Percentiles rank a stretch among this genome's conserved stretches.
Evolutionary conservation across 2,888 invertebrate species (phyloP).

Genomic region (Acronicta leporina): DNA sequence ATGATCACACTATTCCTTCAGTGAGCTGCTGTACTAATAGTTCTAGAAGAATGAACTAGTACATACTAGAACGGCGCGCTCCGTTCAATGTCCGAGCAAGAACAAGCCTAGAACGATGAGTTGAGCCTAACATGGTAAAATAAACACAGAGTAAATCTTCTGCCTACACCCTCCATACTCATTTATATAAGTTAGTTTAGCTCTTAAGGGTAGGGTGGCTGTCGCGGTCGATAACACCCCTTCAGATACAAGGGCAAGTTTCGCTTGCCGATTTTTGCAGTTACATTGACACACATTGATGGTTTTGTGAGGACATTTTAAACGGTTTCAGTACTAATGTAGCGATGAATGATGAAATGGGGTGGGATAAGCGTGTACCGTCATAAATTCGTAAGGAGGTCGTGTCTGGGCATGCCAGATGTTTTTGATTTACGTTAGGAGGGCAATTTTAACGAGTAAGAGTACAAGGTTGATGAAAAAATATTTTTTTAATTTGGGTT

Average conservation of each 20-base stretch:
- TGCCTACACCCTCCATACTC: constrained; percentile 31
- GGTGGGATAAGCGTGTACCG: constrained; percentile 20
- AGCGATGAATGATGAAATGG: constrained; percentile 37
- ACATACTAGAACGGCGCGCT: too few relatives aligned
- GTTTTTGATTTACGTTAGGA: constrained; percentile 33
- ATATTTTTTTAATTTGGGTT: constrained; percentile 19
- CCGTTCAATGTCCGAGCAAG: too few relatives aligned
- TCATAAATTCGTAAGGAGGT: constrained; percentile 51
- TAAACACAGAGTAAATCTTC: constrained; percentile 52
- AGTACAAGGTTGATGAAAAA: constrained; percentile 18
- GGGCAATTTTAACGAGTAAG: constrained; percentile 51
- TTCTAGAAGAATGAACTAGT: too few relatives aligned
- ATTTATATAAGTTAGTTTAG: constrained; percentile 55
- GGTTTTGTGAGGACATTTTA: constrained; percentile 26
- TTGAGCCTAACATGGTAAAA: constrained; percentile 34
- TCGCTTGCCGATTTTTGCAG: constrained; percentile 13
- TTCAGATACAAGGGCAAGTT: constrained; percentile 39
- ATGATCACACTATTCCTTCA: too few relatives aligned
- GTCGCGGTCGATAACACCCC: constrained; percentile 57
- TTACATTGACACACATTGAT: constrained; percentile 44
- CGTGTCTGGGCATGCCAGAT: constrained; percentile 48
- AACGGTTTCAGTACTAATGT: constrained; percentile 7
- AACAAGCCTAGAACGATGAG: too few relatives aligned
- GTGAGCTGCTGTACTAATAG: too few relatives aligned
- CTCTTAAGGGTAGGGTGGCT: constrained; percentile 31